Percentiles rank a stretch among this genome's conserved stretches.
phyloP scores from a whole-genome alignment of 2,797 vertebrate species.

The Falco columbarius region DNA sequence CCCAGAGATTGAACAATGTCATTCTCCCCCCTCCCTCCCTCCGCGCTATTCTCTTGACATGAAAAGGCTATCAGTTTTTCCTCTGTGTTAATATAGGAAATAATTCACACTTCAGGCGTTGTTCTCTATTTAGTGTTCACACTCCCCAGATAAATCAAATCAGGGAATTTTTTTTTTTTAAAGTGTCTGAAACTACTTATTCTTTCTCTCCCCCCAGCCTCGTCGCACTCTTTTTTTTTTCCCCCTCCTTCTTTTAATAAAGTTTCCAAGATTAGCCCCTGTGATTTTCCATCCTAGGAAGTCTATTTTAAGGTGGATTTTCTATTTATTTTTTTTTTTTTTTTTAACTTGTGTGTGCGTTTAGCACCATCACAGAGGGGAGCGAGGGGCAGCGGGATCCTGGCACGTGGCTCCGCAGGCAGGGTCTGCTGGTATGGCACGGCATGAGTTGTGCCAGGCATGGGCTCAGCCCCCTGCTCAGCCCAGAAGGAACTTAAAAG shows the following conservation, averaged over 20 bases:
- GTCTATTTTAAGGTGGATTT: slow-evolving; percentile 13
- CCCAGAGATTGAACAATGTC: slow-evolving; percentile 75
- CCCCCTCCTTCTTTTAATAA: slow-evolving; percentile 9
- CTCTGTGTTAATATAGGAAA: slow-evolving; percentile 86
- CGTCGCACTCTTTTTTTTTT: neutral
- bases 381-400: neutral
- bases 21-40: slow-evolving; percentile 38
- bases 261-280: slow-evolving; percentile 47
- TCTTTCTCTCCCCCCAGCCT: neutral
- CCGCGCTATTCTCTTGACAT: slow-evolving; percentile 76
- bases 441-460: neutral
- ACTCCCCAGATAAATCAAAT: slow-evolving; percentile 81
- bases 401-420: neutral
- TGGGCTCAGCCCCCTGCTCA: neutral
- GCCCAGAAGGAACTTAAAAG: neutral
- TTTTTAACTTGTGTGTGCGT: neutral
- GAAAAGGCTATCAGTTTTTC: slow-evolving; percentile 83
- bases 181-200: slow-evolving; percentile 46
- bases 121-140: slow-evolving; percentile 86
- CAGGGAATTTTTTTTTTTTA: neutral
- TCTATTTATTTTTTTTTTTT: neutral
- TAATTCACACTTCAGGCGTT: slow-evolving; percentile 84
- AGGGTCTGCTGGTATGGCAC: accelerated
- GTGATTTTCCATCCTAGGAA: slow-evolving; percentile 29
- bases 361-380: neutral